Conservation (phyloP, 2,888 invertebrate genomes). For the Malthinus flaveolus region DNA sequence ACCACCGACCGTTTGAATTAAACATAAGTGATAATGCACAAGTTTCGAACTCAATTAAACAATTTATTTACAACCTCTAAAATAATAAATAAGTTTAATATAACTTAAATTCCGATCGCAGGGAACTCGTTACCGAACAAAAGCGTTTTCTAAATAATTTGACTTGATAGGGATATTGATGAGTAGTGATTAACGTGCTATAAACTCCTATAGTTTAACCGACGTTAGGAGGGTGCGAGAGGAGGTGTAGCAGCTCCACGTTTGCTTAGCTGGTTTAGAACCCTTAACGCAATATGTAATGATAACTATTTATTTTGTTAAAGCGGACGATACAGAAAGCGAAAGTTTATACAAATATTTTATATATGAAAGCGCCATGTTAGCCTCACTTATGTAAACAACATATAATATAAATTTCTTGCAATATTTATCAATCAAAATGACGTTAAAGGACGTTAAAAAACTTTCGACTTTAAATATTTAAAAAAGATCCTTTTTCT, state of each 20-base stretch:
- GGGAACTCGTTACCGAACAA: background rate
- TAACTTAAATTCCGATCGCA: too few relatives aligned
- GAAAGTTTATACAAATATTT: conserved; percentile 23
- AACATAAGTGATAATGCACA: conserved; percentile 24
- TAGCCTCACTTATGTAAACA: conserved; percentile 3
- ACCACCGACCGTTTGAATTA: conserved; percentile 34
- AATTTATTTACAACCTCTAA: conserved; percentile 21
- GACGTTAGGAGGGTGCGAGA: conserved; percentile 20
- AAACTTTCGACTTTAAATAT: too few relatives aligned
- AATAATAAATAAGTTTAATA: conserved; percentile 18
- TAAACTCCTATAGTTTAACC: conserved; percentile 35
- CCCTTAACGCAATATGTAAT: conserved; percentile 24
- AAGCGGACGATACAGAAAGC: conserved; percentile 18
- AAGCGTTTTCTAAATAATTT: background rate
- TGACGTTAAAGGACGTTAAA: too few relatives aligned
- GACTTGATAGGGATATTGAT: conserved; percentile 37
- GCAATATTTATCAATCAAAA: too few relatives aligned
- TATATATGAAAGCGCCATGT: conserved; percentile 8
- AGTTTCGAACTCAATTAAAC: conserved; percentile 28
- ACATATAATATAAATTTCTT: too few relatives aligned
- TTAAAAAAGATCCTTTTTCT: too few relatives aligned
- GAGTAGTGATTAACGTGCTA: conserved; percentile 40
- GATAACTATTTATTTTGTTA: conserved; percentile 25
- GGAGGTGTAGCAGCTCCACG: conserved; percentile 19
- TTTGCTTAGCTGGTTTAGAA: conserved; percentile 25